Base-by-base conservation (phyloP, 2,888 invertebrate species). In the Caenorhabditis becei region DNA sequence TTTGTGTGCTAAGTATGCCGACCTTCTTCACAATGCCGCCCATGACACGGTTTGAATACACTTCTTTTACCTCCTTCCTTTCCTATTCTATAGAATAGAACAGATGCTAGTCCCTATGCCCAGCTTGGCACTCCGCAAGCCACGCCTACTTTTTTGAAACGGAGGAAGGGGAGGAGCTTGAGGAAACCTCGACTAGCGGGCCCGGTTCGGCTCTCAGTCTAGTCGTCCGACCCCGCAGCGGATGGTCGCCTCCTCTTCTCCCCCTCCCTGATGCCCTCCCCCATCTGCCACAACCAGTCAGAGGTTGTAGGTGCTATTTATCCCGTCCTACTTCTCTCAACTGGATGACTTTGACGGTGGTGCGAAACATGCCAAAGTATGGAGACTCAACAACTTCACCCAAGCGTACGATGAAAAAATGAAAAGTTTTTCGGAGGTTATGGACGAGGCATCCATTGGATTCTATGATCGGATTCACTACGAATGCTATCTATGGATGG, bases 1-100 rank as follows among this genome's bases (percentile, higher is more conserved):
- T 58, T 66, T 81, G 67, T 81, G 81, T 35, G 47, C 66, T 53
- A 81, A 81, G 41, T 77, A 81, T 65, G 81, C 81, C 59, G 81
- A 81, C 66, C 41, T 77, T 70, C 72, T 81, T 44, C 81, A 81
- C 59, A 77, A 77, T 77, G 81, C 72, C 16, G 47, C 56, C 58
- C 81, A 81, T 58, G 72, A 81, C 70, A 75, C 75, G 77, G 81
- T 81, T 67, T 61, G 81, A 62, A 56, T 61, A 44, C 37, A 58
- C 18, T 41, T 71, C 28, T 35, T 61, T 47, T 53, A 59, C 41
- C 26, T 44, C 20, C 51, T 35, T 49, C 11, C 44, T 47, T 49
- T 59, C 24, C 47, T 35, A 70, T 74, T 54, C 53, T 26, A 65
- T 35, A 26, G 26, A 53, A 37, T 66, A 75, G 26, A 53, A 37